phyloP scores from a whole-genome alignment of 2,113 vertebrate genomes.

The Menidia beryllina region DNA sequence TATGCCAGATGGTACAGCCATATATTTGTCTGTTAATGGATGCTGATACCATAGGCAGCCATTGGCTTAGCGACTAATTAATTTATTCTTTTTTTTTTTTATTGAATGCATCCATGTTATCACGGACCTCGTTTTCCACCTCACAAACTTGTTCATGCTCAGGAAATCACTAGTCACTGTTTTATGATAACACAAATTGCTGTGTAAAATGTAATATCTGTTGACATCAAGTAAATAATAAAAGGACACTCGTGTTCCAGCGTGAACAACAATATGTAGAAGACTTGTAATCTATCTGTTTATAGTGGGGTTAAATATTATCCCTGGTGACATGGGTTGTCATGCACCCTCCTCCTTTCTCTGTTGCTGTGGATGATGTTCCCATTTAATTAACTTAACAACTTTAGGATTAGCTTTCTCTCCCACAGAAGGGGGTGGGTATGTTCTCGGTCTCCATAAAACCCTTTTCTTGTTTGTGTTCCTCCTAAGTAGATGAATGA shows the following conservation, averaged over 20 bases:
- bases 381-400: conserved; percentile 62
- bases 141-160: not conserved
- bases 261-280: not conserved
- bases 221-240: conserved; percentile 29
- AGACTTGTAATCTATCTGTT: not conserved
- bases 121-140: too few relatives aligned
- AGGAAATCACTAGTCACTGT: conserved; percentile 35
- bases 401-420: conserved; percentile 38
- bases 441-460: conserved; percentile 3
- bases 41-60: conserved; percentile 26
- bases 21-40: conserved; percentile 51
- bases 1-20: conserved; percentile 56
- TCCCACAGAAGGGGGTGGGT: conserved; percentile 14
- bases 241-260: not conserved
- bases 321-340: conserved; percentile 27
- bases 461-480: not conserved
- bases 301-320: conserved; percentile 18
- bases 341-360: conserved; percentile 7
- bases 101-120: not conserved
- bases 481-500: conserved; percentile 8
- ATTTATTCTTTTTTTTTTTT: conserved; percentile 15
- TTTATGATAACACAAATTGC: conserved; percentile 50
- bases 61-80: conserved; percentile 70
- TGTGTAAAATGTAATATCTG: conserved; percentile 37
- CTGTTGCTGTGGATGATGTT: conserved; percentile 48